Evolutionary conservation across 2,888 invertebrate species (phyloP), one percentile per base, ranked within the genome.

Genomic region (Desoria tigrina): DNA sequence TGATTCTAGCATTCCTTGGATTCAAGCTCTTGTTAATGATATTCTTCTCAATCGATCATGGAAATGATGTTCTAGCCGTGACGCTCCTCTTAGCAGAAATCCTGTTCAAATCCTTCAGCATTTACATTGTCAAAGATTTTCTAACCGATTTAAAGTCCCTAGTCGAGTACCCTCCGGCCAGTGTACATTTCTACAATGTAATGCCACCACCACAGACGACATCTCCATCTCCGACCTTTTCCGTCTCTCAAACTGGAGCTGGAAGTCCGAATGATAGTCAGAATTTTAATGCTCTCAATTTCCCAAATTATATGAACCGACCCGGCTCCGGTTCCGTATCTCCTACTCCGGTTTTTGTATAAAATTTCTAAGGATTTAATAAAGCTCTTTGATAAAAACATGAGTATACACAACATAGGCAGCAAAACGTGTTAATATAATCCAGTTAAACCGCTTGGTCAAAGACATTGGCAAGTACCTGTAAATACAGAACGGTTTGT

Each of bases 1-100:
- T 67, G 2, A 67, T 64, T 56, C 18, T 67, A 1, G 23, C 32
- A 14, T 53, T 63, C 26, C 63, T 67, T 1, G 2, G 57, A 11
- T 16, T 67, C 37, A 67, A 67, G 23, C 57, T 67, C 1, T 63
- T 67, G n/a, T 18, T 67, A 7, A 24, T 67, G 26, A 37, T 67
- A n/a, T 63, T 63, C 54, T 67, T 63, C 49, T 45, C 59, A 7
- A 37, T 56, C 2, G 42, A 56, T 11, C 56, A 60, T 21, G 28
- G 59, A 6, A 55, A 37, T 11, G 63, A 63, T 11, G 45, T 50
- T n/a, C 56, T 63, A 27, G 56, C 56, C 16, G 24, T 54, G 42
- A 67, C 56, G 7, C 11, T 67, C 7, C 54, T 61, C 14, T 45
- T 67, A 16, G 26, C 54, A 1, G 67, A 67, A 56, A n/a, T 49